Base-by-base conservation (phyloP, 2,888 invertebrate species). In the Polymixis flavicincta region DNA sequence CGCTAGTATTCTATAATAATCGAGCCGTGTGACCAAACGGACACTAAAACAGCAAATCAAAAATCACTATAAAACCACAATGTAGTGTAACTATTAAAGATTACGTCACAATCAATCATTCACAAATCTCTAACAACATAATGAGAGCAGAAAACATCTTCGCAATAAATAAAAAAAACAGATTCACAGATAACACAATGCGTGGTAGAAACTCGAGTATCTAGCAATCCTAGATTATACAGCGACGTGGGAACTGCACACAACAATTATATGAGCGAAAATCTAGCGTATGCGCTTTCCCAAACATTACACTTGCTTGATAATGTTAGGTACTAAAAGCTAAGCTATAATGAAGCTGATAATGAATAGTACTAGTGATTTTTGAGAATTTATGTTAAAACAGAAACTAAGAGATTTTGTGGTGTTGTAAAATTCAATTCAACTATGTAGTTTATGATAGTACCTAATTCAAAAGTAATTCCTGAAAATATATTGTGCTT, bases 221-320 rank as follows among this genome's bases (percentile, higher is more conserved):
- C 74, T 82, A 65, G 78, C 71, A 74, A 83, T 76, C 74, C 85
- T 84, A 88, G 85, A 81, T 80, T 78, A 82, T 82, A 82, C 69
- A n/a, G 45, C 54, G 22, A 67, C 89, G 89, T 89, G 89, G 85
- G 89, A 89, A 89, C 83, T 74, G 69, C 60, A 78, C 32, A 64
- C 70, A 80, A 83, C 80, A 83, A 88, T 87, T 85, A 83, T 66
- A 80, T 86, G 74, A 80, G 79, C 77, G 84, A 80, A 85, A 82
- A 87, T 81, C 70, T 82, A 73, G 65, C 71, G 72, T 75, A 69
- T 78, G 78, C 78, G 84, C 87, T 87, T 87, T 87, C 87, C 80
- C 83, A 86, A 87, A 87, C 85, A 78, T 86, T 76, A 83, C 59
- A 86, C 48, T 73, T 32, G 0, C 19, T 14, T 65, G 45, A 7